Conservation (phyloP, 2,113 vertebrate genomes). For the Hyperoodon ampullatus region DNA sequence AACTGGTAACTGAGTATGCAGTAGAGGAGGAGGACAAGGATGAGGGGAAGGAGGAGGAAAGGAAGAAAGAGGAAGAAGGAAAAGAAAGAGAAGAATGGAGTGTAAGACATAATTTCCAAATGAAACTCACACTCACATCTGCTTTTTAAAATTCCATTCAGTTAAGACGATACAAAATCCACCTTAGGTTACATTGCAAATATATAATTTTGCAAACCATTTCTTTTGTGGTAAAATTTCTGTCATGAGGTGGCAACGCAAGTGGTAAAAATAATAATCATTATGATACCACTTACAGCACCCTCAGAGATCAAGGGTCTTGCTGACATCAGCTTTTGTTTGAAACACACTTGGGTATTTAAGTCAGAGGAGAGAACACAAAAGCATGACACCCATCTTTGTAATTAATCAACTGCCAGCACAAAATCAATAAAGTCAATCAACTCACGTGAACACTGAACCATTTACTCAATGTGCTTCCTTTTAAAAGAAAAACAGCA, state of each 20-base stretch:
- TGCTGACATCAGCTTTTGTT: constrained; percentile 57
- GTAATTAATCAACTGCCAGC: constrained; percentile 38
- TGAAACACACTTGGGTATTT: constrained; percentile 49
- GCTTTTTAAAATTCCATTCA: background rate
- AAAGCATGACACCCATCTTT: constrained; percentile 44
- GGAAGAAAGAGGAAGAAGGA: background rate
- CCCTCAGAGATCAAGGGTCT: constrained; percentile 41
- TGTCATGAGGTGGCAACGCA: background rate
- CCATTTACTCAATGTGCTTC: constrained; percentile 20
- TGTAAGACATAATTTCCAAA: constrained; percentile 25
- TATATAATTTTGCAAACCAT: constrained; percentile 16
- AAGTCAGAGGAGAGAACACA: constrained; percentile 54
- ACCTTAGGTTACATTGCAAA: background rate
- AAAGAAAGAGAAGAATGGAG: background rate
- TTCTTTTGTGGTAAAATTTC: constrained; percentile 24
- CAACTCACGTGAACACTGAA: constrained; percentile 49
- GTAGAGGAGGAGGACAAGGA: background rate
- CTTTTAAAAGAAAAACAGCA: background rate
- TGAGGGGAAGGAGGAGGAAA: background rate
- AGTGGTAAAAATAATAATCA: constrained; percentile 14
- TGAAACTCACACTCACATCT: background rate
- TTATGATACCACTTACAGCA: constrained; percentile 9
- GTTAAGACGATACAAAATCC: background rate
- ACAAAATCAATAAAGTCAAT: constrained; percentile 65
- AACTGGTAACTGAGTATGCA: background rate